Percentiles rank a stretch among this genome's conserved stretches.
phyloP scores from a whole-genome alignment of 2,113 vertebrate genomes.

The Oryzias woworae region DNA sequence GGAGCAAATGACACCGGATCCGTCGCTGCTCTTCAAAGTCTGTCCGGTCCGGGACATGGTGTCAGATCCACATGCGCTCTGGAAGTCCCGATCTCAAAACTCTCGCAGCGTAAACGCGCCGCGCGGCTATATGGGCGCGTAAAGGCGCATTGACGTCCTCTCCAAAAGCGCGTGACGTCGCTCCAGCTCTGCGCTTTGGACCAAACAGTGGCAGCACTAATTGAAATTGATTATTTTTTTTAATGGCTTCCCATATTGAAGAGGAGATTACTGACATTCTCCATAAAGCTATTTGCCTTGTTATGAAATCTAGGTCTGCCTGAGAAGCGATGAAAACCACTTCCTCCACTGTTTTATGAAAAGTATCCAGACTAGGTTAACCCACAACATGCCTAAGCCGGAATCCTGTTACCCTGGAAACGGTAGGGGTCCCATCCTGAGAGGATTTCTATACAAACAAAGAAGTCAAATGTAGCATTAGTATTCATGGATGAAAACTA shows the following conservation, averaged over 20 bases:
- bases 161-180: slow-evolving; percentile 43
- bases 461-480: slow-evolving; percentile 40
- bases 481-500: slow-evolving; percentile 46
- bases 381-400: slow-evolving; percentile 54
- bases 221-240: slow-evolving; percentile 13
- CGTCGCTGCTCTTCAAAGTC: slow-evolving; percentile 18
- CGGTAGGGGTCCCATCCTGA: slow-evolving; percentile 38
- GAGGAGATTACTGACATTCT: not conserved
- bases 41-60: slow-evolving; percentile 6
- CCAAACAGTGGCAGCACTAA: not conserved
- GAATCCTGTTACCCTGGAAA: slow-evolving; percentile 67
- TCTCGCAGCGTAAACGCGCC: slow-evolving; percentile 22
- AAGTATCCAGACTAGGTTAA: slow-evolving; percentile 45
- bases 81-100: slow-evolving; percentile 21
- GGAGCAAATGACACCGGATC: not conserved
- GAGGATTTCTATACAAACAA: slow-evolving; percentile 50
- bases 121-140: slow-evolving; percentile 20
- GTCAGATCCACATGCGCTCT: slow-evolving; percentile 39
- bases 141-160: slow-evolving; percentile 47
- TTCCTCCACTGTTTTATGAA: slow-evolving; percentile 17
- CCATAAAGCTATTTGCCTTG: not conserved
- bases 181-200: slow-evolving; percentile 7
- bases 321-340: not conserved
- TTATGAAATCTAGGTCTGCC: not conserved
- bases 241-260: not conserved